Evolutionary conservation across 2,888 invertebrate species (phyloP).

Genomic region (Steinernema hermaphroditum): DNA sequence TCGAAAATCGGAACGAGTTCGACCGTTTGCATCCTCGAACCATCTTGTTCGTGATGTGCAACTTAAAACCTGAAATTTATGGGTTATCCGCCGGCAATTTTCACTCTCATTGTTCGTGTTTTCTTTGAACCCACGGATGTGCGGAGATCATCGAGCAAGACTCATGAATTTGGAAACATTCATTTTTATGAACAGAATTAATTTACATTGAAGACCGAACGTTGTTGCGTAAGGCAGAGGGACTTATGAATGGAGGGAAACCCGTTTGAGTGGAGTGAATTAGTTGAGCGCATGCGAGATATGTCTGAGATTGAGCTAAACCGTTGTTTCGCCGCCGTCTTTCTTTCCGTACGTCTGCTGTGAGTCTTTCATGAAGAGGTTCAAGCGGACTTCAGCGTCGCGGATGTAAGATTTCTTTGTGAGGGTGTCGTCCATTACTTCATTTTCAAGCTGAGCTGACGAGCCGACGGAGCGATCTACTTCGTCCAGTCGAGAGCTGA

Average conservation of each 20-base stretch:
- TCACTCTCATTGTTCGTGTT: neutral
- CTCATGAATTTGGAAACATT: too few relatives aligned
- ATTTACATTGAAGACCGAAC: neutral
- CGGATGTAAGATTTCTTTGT: slow-evolving; percentile 9
- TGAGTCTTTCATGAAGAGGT: slow-evolving; percentile 16
- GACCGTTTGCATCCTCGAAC: neutral
- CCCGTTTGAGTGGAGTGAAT: neutral
- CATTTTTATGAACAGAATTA: too few relatives aligned
- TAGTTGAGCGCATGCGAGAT: slow-evolving; percentile 2
- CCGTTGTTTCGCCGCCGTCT: slow-evolving; percentile 25
- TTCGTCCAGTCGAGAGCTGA: slow-evolving; percentile 32
- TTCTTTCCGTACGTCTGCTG: slow-evolving; percentile 2
- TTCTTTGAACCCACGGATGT: neutral
- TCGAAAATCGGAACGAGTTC: neutral
- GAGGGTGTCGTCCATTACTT: slow-evolving; percentile 18
- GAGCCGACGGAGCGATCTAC: slow-evolving; percentile 44
- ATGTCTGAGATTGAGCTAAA: slow-evolving; percentile 25
- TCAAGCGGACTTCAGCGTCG: slow-evolving; percentile 19
- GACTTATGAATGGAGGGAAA: neutral
- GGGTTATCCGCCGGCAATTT: neutral
- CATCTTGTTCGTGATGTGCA: neutral
- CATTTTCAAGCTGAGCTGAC: slow-evolving; percentile 18
- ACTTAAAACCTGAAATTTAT: neutral
- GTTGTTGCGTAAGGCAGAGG: slow-evolving; percentile 18
- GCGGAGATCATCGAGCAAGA: too few relatives aligned